phyloP scores from a whole-genome alignment of 2,113 vertebrate genomes.

The Chloropsis cyanopogon region DNA sequence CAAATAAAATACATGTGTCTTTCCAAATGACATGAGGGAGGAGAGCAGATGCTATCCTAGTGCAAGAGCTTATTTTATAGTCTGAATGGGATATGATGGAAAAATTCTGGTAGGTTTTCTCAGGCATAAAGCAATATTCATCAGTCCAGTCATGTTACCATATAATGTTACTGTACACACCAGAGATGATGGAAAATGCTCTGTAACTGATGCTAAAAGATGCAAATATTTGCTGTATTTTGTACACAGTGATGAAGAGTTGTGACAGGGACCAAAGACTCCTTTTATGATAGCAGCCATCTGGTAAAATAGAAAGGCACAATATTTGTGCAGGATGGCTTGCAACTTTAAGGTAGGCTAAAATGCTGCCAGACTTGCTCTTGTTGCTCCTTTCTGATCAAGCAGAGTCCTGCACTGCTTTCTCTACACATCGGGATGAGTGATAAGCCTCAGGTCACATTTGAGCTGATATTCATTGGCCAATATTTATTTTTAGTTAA shows the following conservation, averaged over 20 bases:
- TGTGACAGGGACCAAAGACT: conserved; percentile 41
- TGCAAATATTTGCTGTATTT: conserved; percentile 45
- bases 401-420: neutral
- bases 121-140: neutral
- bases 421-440: neutral
- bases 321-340: conserved; percentile 27
- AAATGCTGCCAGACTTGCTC: conserved; percentile 17
- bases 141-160: neutral
- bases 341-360: conserved; percentile 25
- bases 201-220: conserved; percentile 44
- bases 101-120: neutral
- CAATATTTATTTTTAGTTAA: neutral
- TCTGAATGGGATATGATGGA: neutral
- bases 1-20: neutral
- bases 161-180: neutral
- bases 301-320: conserved; percentile 31
- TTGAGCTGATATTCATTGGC: neutral
- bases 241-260: conserved; percentile 40
- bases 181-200: neutral
- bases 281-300: conserved; percentile 29
- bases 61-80: neutral
- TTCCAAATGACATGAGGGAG: neutral
- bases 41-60: neutral
- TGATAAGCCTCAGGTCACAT: neutral
- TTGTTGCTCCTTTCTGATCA: conserved; percentile 22